Evolutionary conservation across 2,888 invertebrate genomes (phyloP), one percentile per base, ranked within the genome.

Genomic region (Phengaris arion): DNA sequence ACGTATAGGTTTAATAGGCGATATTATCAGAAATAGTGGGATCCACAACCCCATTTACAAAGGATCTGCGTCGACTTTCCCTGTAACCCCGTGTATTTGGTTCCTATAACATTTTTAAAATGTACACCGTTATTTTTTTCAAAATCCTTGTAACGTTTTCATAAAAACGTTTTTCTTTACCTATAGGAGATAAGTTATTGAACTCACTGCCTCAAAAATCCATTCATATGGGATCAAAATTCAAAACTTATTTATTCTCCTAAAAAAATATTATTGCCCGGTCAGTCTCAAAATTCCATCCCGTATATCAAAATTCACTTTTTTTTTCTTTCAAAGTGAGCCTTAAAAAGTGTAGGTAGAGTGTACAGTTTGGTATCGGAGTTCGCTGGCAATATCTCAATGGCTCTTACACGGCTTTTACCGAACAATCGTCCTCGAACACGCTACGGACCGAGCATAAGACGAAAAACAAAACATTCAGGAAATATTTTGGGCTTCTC

Each of bases 381-480:
- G 59, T 15, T 78, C 78, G 78, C 77, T 77, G 76, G 76, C 80
- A 78, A 78, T 79, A 81, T 79, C 81, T 81, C 79, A 78, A 82
- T 78, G 77, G 78, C 78, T 74, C 82, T 82, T 77, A 68, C 55
- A 77, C 74, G 80, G 78, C 79, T 80, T 81, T 81, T 78, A 79
- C 76, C 79, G 77, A 77, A 79, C 81, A 79, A 79, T 81, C 80
- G 78, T 77, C 76, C 77, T 59, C 79, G 79, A 79, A 81, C 81
- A 80, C 77, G 77, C 75, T 74, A 76, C 80, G 22, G 22, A 57
- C 57, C 57, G 57, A 9, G 13, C 55, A 57, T 57, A 57, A 57
- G 15, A 57, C 57, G 57, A 57, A n/a, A 3, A 59, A 59, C 59
- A 59, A 59, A 59, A 59, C 22, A 22, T 22, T 5, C 22, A 59